phyloP scores from a whole-genome alignment of 2,797 vertebrate genomes.

The Eulemur coronatus region DNA sequence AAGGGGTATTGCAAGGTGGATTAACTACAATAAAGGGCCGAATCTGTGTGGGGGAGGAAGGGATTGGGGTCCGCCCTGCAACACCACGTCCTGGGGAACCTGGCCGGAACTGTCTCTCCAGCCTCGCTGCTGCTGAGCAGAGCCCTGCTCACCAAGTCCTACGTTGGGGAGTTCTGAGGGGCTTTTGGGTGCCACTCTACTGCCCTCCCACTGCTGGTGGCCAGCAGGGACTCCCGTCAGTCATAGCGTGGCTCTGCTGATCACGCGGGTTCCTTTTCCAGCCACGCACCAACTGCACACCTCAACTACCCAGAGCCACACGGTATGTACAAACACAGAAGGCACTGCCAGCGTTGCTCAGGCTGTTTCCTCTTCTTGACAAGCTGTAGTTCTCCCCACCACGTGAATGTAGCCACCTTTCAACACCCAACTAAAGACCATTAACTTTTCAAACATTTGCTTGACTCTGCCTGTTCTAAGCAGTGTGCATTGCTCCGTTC shows the following conservation, averaged over 20 bases:
- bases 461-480: not conserved
- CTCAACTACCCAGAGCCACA: not conserved
- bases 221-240: accelerated
- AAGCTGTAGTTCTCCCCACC: not conserved
- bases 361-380: not conserved
- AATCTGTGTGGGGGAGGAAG: not conserved
- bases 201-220: not conserved
- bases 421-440: not conserved
- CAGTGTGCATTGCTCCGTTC: not conserved
- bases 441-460: not conserved
- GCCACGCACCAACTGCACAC: not conserved
- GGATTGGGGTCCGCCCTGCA: not conserved
- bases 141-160: not conserved
- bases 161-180: not conserved
- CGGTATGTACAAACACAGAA: accelerated
- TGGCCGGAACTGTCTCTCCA: not conserved
- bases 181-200: not conserved
- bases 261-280: not conserved
- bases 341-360: not conserved
- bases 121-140: not conserved
- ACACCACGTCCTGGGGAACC: not conserved
- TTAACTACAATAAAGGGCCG: conserved; percentile 47
- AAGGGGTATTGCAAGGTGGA: not conserved
- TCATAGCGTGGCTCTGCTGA: no score
- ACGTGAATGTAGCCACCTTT: not conserved